A percentile compares a stretch with the other conserved stretches of the same genome.
Conservation (phyloP, 2,888 invertebrate genomes). For the Barypeithes pellucidus region DNA sequence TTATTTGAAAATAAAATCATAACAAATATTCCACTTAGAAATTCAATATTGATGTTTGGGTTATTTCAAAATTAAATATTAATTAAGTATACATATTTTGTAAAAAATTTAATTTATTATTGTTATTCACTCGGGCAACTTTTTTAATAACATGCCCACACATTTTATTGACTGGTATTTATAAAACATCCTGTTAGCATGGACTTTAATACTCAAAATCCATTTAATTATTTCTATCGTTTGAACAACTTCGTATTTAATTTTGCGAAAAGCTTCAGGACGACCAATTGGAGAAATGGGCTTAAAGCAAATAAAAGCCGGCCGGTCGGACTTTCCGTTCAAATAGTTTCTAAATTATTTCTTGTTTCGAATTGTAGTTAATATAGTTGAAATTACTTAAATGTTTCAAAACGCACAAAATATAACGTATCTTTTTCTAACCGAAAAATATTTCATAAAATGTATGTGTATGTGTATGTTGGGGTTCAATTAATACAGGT, state of each 20-base stretch:
- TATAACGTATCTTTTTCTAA: neutral
- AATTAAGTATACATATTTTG: no score
- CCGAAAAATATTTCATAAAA: no score
- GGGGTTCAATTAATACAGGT: no score
- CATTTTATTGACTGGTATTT: no score
- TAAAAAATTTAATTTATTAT: no score
- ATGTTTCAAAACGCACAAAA: neutral
- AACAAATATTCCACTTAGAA: no score
- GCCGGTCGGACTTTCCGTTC: constrained; percentile 5
- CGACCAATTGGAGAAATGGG: constrained; percentile 6
- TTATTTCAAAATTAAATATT: no score
- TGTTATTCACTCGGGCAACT: no score
- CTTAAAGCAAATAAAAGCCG: neutral
- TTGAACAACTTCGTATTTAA: constrained; percentile 16
- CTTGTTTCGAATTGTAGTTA: constrained; percentile 6
- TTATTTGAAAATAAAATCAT: no score
- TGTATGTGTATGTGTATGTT: no score
- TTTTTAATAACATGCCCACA: no score
- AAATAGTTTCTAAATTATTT: constrained; percentile 2
- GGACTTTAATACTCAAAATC: constrained; percentile 1
- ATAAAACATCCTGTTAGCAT: neutral
- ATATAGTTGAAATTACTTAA: neutral
- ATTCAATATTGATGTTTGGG: no score
- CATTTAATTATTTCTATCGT: constrained; percentile 3
- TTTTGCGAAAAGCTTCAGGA: neutral